A percentile compares a stretch with the other conserved stretches of the same genome.
Conservation (phyloP, 2,113 vertebrate species). For the Nyctereutes procyonoides region DNA sequence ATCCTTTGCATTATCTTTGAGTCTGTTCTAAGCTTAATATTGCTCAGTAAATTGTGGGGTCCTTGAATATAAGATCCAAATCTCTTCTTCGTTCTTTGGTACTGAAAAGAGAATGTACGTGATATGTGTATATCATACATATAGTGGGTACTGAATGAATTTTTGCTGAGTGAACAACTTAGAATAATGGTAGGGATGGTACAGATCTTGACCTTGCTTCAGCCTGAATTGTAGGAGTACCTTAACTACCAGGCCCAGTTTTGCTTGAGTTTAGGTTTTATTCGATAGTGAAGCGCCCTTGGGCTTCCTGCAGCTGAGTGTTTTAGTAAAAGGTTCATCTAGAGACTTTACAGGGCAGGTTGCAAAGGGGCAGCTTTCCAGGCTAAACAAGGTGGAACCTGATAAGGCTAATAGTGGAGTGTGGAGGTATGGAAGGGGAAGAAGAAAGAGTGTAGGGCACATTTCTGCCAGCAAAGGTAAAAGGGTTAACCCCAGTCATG, state of each 20-base stretch:
- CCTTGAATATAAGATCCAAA: neutral
- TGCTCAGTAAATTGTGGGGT: neutral
- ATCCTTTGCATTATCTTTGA: constrained; percentile 12
- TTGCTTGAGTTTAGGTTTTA: neutral
- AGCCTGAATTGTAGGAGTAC: neutral
- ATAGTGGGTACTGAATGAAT: neutral
- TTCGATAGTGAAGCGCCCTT: neutral
- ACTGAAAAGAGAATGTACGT: neutral
- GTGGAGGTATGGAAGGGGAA: neutral
- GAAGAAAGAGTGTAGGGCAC: neutral
- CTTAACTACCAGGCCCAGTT: neutral
- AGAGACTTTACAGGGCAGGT: neutral
- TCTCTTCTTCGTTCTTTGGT: neutral
- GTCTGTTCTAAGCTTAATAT: neutral
- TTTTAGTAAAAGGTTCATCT: neutral
- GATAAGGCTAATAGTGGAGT: neutral
- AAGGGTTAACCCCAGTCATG: neutral
- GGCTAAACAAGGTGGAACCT: neutral
- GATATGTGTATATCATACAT: neutral
- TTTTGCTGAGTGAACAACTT: neutral
- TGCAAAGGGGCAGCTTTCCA: neutral
- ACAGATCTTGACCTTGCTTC: neutral
- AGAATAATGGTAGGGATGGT: neutral
- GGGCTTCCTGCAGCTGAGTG: neutral
- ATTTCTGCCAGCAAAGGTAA: neutral